Percentiles rank a stretch among this genome's conserved stretches.
phyloP scores from a whole-genome alignment of 2,113 vertebrate genomes.

The Heterochromis multidens region DNA sequence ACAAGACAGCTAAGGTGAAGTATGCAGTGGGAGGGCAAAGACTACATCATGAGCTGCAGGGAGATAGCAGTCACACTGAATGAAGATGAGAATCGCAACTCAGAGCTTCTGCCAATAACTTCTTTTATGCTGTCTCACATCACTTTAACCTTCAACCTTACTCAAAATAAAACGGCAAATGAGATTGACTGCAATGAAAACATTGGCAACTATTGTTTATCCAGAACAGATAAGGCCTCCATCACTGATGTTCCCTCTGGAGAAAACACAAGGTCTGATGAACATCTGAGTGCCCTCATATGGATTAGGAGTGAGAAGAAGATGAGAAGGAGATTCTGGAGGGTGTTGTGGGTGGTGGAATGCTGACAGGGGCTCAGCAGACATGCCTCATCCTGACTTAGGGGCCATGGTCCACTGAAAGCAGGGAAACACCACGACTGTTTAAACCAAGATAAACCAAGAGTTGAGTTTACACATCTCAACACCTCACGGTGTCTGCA shows the following conservation, averaged over 20 bases:
- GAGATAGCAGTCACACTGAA: not conserved
- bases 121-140: not conserved
- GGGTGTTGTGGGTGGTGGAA: constrained; percentile 60
- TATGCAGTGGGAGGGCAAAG: constrained; percentile 16
- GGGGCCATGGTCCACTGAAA: constrained; percentile 61
- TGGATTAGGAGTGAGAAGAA: constrained; percentile 28
- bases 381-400: constrained; percentile 69
- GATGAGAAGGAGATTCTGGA: constrained; percentile 7
- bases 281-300: constrained; percentile 54
- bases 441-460: constrained; percentile 70
- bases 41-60: constrained; percentile 1
- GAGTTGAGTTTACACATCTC: constrained; percentile 69
- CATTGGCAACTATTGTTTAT: constrained; percentile 49
- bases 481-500: constrained; percentile 39
- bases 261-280: constrained; percentile 54
- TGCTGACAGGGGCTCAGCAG: constrained; percentile 60
- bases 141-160: not conserved
- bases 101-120: not conserved
- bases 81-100: not conserved
- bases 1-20: constrained; percentile 35
- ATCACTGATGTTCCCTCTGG: constrained; percentile 32
- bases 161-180: not conserved
- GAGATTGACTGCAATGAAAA: not conserved
- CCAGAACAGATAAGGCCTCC: constrained; percentile 47
- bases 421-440: constrained; percentile 67